Evolutionary conservation across 2,113 vertebrate genomes (phyloP).

Genomic region (Ramphastos sulfuratus): DNA sequence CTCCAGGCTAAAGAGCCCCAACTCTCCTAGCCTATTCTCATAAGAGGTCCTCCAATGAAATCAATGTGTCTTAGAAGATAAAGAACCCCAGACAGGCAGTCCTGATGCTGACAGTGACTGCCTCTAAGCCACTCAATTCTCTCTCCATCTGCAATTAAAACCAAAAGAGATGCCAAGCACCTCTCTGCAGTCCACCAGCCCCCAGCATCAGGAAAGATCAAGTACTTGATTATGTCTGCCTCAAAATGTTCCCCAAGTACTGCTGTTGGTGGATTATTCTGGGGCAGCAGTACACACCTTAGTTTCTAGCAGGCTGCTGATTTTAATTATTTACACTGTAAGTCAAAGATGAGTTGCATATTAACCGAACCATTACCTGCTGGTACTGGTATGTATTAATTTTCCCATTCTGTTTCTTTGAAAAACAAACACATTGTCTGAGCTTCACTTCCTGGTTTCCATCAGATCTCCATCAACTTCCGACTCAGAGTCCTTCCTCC

Average conservation of each 20-base stretch:
- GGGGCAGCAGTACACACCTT: rapidly evolving
- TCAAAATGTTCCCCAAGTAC: rapidly evolving
- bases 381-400: rapidly evolving
- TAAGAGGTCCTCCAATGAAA: too few relatives aligned
- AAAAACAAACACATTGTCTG: rapidly evolving
- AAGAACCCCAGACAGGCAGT: rapidly evolving
- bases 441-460: background rate
- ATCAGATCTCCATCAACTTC: background rate
- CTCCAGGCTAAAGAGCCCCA: too few relatives aligned
- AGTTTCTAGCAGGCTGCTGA: background rate
- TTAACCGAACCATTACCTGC: background rate
- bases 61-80: rapidly evolving
- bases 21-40: too few relatives aligned
- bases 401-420: rapidly evolving
- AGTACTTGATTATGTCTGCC: background rate
- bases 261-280: background rate
- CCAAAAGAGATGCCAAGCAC: background rate
- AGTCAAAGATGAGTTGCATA: background rate
- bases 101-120: too few relatives aligned
- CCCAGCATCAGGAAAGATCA: background rate
- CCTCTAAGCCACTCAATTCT: background rate
- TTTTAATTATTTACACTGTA: background rate
- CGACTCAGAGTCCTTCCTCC: background rate
- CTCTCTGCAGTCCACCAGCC: background rate
- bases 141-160: background rate